phyloP scores from a whole-genome alignment of 2,797 vertebrate genomes.

The Jordanella pulchra region DNA sequence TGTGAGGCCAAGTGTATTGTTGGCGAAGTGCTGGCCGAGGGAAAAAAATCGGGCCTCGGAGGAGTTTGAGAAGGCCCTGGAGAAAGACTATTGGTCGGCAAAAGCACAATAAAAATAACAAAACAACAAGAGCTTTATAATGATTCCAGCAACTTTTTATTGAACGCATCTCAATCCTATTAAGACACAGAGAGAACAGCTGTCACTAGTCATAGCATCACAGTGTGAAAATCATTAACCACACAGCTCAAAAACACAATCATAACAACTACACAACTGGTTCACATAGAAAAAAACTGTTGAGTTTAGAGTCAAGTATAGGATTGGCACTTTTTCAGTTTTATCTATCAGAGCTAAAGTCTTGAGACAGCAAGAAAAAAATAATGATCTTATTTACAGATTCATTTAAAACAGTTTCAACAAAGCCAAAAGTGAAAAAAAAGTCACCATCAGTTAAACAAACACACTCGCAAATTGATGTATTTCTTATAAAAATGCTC shows the following conservation, averaged over 20 bases:
- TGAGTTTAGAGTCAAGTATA: slow-evolving; percentile 69
- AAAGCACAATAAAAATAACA: background rate
- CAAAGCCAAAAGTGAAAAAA: slow-evolving; percentile 1
- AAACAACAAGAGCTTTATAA: slow-evolving; percentile 7
- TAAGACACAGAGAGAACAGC: slow-evolving; percentile 39
- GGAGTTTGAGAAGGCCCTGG: too few species aligned
- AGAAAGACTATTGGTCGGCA: too few species aligned
- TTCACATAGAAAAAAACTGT: slow-evolving; percentile 26
- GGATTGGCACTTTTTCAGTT: slow-evolving; percentile 69
- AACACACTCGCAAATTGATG: slow-evolving; percentile 10
- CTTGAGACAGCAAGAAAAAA: slow-evolving; percentile 59
- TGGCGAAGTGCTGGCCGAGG: too few species aligned
- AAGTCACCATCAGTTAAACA: slow-evolving; percentile 11
- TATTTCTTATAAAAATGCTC: slow-evolving; percentile 29
- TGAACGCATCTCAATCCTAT: slow-evolving; percentile 55
- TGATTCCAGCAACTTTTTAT: slow-evolving; percentile 35
- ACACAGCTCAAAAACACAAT: slow-evolving; percentile 43
- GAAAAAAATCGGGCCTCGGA: too few species aligned
- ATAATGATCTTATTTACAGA: slow-evolving; percentile 40
- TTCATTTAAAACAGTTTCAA: slow-evolving; percentile 12
- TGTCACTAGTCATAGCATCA: slow-evolving; percentile 32
- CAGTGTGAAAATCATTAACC: slow-evolving; percentile 38
- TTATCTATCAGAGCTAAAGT: slow-evolving; percentile 59
- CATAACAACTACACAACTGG: slow-evolving; percentile 40
- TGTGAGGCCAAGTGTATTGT: too few species aligned